Conservation (phyloP, 2,888 invertebrate genomes). For the Pterostichus madidus region DNA sequence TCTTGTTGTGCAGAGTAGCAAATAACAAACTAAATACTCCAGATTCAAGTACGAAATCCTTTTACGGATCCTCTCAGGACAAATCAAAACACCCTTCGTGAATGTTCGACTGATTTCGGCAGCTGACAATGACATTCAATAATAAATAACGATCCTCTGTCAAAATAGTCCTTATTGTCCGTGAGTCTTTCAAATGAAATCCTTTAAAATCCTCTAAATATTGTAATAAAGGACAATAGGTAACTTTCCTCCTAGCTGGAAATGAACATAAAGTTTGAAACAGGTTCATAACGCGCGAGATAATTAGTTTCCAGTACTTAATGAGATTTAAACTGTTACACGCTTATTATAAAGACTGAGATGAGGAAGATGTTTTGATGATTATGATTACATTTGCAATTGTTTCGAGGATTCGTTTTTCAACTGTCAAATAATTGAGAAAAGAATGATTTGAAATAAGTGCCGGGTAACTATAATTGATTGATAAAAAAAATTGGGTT, state of each 20-base stretch:
- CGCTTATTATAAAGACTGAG: slow-evolving; percentile 23
- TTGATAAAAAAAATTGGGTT: no score
- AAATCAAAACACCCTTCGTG: background rate
- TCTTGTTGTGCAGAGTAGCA: no score
- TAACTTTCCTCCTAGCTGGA: background rate
- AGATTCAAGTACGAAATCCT: background rate
- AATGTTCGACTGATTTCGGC: background rate
- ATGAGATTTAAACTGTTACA: slow-evolving; percentile 29
- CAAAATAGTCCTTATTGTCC: background rate
- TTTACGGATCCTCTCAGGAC: background rate
- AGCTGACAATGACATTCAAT: background rate
- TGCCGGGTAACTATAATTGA: no score
- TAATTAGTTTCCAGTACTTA: slow-evolving; percentile 40
- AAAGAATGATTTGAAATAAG: no score
- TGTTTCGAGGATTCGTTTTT: background rate
- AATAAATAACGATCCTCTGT: background rate
- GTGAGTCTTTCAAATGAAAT: background rate
- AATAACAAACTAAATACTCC: no score
- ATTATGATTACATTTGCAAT: background rate
- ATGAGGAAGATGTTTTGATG: background rate
- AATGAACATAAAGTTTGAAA: slow-evolving; percentile 33
- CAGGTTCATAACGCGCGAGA: slow-evolving; percentile 1
- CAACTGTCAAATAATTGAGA: background rate
- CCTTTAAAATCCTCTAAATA: slow-evolving; percentile 4
- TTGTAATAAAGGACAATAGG: slow-evolving; percentile 21